Evolutionary conservation across 2,113 vertebrate genomes (phyloP), one percentile per base, ranked within the genome.

Genomic region (Pangasianodon hypophthalmus): DNA sequence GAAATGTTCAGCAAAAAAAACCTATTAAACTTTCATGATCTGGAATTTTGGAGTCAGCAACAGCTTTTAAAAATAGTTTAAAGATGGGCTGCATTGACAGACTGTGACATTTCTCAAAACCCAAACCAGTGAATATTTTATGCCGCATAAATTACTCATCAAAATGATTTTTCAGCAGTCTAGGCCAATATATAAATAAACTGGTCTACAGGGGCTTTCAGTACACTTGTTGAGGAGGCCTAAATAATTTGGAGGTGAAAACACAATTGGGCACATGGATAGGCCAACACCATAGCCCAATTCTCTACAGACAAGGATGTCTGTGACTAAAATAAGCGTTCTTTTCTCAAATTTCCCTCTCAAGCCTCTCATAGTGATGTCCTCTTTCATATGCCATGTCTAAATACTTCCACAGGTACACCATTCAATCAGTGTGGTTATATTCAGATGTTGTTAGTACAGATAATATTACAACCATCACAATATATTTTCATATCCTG

Each of bases 361-460:
- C 7, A 32, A 8, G 62, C 56, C 71, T 60, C 44, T 86, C 18
- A 83, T 29, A 32, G 67, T 84, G 56, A 56, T 87, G 88, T 83
- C 56, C 29, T 84, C 46, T 77, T 86, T 91, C 62, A 64, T 64
- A 83, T 75, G 9, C 29, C 79, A 82, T 48, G 75, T 29, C 75
- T n/a, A 24, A 88, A 88, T 71, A 62, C 82, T 84, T 86, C 54
- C 14, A 44, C 7, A 64, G 85, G 52, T 88, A 54, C 50, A 85
- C 48, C 89, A 64, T 19, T 21, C 44, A 52, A 24, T 71, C 77
- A 85, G 32, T 62, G 69, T 83, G n/a, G 77, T 60, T 71, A 37
- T 71, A 46, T 26, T 90, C 84, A 85, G 79, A 92, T 94, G 93
- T 93, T 93, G 92, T 90, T 85, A 91, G 48, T 80, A 41, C 41